Percentiles rank a stretch among this genome's conserved stretches.
These are phyloP conservation scores for Trogon melanurus DNA, from an alignment of 2,113 vertebrate genomes.

Conservation along the genomic window DNA sequence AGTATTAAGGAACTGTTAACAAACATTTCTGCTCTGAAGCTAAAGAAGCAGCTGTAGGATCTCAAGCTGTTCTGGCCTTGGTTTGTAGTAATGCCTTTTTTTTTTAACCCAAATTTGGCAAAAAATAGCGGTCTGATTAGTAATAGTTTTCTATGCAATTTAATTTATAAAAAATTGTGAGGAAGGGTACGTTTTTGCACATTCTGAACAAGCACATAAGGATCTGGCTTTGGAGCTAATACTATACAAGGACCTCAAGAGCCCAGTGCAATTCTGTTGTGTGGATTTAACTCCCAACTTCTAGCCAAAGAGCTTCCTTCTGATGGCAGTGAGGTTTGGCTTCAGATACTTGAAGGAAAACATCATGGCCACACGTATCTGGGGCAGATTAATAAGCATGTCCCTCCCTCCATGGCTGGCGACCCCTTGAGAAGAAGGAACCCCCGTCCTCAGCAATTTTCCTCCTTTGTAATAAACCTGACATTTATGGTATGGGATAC, in stretches of 20 bases:
- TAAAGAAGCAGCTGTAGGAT: slow-evolving; percentile 19
- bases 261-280: not conserved
- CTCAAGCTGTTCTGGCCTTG: not conserved
- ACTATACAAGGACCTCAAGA: not conserved
- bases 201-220: not conserved
- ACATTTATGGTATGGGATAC: too few species aligned
- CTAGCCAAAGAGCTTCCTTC: not conserved
- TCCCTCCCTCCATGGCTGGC: too few species aligned
- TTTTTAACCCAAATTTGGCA: not conserved
- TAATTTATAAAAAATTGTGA: not conserved
- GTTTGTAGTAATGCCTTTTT: not conserved
- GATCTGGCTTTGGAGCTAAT: not conserved
- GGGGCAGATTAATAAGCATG: too few species aligned
- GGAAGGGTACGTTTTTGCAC: not conserved
- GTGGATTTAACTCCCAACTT: not conserved
- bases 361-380: not conserved
- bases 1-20: not conserved
- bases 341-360: not conserved
- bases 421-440: too few species aligned
- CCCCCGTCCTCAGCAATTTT: too few species aligned
- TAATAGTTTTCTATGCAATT: not conserved
- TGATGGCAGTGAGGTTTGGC: not conserved
- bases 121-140: not conserved
- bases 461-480: too few species aligned
- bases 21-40: not conserved